Conservation (phyloP, 2,113 vertebrate species). For the Maccullochella peelii region DNA sequence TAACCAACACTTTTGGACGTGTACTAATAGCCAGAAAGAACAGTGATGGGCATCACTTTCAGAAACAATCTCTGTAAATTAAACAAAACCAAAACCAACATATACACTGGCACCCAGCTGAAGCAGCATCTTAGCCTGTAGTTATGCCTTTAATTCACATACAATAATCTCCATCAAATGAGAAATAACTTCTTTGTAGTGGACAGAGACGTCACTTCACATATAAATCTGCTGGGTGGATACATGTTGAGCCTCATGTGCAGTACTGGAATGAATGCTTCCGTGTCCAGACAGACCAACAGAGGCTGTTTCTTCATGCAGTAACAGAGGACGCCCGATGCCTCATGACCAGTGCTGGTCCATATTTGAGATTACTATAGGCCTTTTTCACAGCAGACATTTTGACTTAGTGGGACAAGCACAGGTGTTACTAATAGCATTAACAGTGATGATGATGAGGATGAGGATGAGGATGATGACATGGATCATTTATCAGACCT, state of each 20-base stretch:
- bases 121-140: not conserved
- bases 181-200: not conserved
- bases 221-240: not conserved
- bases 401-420: not conserved
- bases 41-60: not conserved
- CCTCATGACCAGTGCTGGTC: constrained; percentile 14
- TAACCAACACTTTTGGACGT: not conserved
- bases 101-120: not conserved
- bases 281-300: constrained; percentile 29
- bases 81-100: not conserved
- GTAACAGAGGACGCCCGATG: constrained; percentile 1
- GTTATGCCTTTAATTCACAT: not conserved
- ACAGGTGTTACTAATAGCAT: not conserved
- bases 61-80: not conserved
- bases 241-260: constrained; percentile 50
- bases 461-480: not conserved
- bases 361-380: constrained; percentile 11
- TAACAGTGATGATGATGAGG: not conserved
- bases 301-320: constrained; percentile 6
- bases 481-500: not conserved
- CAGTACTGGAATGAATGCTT: constrained; percentile 29
- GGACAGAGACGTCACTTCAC: not conserved
- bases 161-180: not conserved
- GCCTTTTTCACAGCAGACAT: not conserved
- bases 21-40: not conserved